A percentile compares a stretch with the other conserved stretches of the same genome.
Evolutionary conservation across 2,888 invertebrate genomes (phyloP).

Genomic region (Acleris cristana): DNA sequence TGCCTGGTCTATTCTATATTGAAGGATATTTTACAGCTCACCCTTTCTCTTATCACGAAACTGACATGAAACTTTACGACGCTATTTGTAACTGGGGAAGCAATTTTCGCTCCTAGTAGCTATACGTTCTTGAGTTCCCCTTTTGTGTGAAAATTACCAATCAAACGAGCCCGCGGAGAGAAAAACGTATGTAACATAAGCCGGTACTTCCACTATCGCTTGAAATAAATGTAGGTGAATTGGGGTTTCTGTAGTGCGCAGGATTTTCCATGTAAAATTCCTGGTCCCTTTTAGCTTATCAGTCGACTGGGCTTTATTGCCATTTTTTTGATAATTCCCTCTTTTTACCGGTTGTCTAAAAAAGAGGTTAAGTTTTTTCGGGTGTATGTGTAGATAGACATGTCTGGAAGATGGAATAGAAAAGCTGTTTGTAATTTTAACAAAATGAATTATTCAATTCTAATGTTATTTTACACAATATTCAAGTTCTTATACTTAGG

Average conservation of each 20-base stretch:
- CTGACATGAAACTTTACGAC: slow-evolving; percentile 30
- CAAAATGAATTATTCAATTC: too few relatives aligned
- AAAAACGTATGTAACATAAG: slow-evolving; percentile 28
- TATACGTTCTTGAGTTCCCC: slow-evolving; percentile 18
- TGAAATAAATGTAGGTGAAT: slow-evolving; percentile 20
- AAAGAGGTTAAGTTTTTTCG: not conserved
- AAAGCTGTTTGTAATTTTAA: too few relatives aligned
- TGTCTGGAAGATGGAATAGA: too few relatives aligned
- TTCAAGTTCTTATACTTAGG: too few relatives aligned
- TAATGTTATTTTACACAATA: too few relatives aligned
- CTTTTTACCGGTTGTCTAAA: not conserved
- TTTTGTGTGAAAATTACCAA: slow-evolving; percentile 28
- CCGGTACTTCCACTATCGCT: slow-evolving; percentile 20
- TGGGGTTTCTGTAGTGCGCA: slow-evolving; percentile 3
- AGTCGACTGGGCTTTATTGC: not conserved
- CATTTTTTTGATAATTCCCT: too few relatives aligned
- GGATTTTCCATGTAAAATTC: slow-evolving; percentile 3
- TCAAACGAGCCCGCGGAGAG: slow-evolving; percentile 13
- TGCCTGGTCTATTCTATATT: not conserved
- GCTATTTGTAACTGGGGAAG: slow-evolving; percentile 12
- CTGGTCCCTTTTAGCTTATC: slow-evolving; percentile 1
- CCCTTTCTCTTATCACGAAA: slow-evolving; percentile 25
- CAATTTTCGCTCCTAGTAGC: slow-evolving; percentile 24
- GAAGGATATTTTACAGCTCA: slow-evolving; percentile 21
- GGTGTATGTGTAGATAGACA: too few relatives aligned